Conservation (phyloP, 2,888 invertebrate species). For the Dryococelus australis region DNA sequence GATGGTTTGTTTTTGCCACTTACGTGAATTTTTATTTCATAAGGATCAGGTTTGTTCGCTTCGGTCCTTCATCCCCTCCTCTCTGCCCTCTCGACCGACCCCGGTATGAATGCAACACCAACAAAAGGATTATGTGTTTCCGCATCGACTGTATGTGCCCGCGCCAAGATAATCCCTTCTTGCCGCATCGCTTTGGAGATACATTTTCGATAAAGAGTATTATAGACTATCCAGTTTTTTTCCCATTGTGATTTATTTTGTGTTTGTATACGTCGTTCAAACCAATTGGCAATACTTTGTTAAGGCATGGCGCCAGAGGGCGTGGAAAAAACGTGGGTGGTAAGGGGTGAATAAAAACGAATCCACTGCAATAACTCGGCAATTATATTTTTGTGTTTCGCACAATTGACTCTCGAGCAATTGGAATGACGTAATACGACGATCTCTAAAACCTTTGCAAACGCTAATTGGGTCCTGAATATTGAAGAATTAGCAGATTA, state of each 20-base stretch:
- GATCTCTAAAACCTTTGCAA: not conserved
- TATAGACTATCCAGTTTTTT: constrained; percentile 16
- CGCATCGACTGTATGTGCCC: not conserved
- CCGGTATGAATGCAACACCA: constrained; percentile 1
- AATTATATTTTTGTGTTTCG: not conserved
- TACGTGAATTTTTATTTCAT: too few species aligned
- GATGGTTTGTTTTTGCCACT: too few species aligned
- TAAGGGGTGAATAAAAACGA: not conserved
- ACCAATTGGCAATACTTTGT: not conserved
- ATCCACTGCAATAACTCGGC: not conserved
- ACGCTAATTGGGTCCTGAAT: not conserved
- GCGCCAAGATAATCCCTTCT: constrained; percentile 4
- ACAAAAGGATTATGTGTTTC: not conserved
- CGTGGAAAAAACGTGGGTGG: not conserved
- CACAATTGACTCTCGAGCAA: constrained; percentile 9
- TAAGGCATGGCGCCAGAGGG: not conserved
- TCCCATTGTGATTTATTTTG: not conserved
- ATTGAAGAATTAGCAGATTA: not conserved
- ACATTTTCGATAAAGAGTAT: constrained; percentile 4
- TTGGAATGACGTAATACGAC: not conserved
- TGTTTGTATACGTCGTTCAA: not conserved
- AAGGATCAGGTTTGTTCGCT: too few species aligned
- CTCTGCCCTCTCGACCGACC: not conserved
- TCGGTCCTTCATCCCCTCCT: not conserved
- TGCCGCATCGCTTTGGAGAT: not conserved